Base-by-base conservation (phyloP, 2,113 vertebrate genomes). In the Phoenicopterus ruber region DNA sequence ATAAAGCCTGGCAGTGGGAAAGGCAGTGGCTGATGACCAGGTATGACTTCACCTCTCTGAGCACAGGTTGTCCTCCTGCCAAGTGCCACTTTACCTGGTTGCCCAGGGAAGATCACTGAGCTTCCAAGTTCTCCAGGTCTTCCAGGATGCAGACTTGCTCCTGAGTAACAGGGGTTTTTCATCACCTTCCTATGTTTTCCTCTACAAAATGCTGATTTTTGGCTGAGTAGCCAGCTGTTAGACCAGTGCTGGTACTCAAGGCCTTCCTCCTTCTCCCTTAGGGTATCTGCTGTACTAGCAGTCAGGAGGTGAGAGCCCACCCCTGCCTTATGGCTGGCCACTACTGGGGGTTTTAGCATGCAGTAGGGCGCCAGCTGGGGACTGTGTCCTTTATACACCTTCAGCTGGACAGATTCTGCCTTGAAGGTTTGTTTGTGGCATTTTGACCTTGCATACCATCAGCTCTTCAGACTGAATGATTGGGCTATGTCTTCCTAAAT, bases 291-390 rank as follows among this genome's bases (percentile, higher is more conserved):
- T 77, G 32, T 61, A 19, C 22, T 10, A 76, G 17, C 36, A 70
- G 13, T 54, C 11, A 14, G 57, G 49, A 83, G 38, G n/a, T 57
- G 36, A 5, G 50, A 61, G 66, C 47, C 61, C 28, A 14, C 8
- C 18, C 15, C 25, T 1, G 10, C 11, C 22, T 79, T 20, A 47
- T 1, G 2, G 36, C 26, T 44, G 44, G 11, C 24, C 18, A n/a
- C 36, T 6, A 3, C 24, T 34, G 49, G 7, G 20, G 17, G 14
- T 21, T 86, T 79, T n/a, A 58, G 26, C 32, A 36, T 0, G 0
- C 17, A 25, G 11, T 13, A 24, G 18, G 10, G 11, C n/a, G 79
- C 11, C 49, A 85, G 7, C 10, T 69, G 14, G 54, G 34, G 14
- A 6, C 78, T 19, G 15, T 54, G 24, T 47, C 63, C 44, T 47